Percentiles rank a stretch among this genome's conserved stretches.
Evolutionary conservation across 2,113 vertebrate genomes (phyloP).

Genomic region (Ornithorhynchus anatinus): DNA sequence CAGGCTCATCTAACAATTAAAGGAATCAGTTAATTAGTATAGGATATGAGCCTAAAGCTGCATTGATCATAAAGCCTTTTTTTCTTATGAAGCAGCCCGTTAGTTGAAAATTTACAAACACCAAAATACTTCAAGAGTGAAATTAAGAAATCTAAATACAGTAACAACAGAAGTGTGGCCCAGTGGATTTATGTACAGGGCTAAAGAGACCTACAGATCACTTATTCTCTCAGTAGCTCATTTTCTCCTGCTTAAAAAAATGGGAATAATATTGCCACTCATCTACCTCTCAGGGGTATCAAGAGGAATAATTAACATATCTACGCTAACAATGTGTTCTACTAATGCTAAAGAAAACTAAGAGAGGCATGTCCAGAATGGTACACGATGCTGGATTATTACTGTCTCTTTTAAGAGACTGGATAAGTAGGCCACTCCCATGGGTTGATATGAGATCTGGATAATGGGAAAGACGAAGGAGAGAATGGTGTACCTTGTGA

Average conservation of each 20-base stretch:
- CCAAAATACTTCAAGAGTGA: conserved; percentile 30
- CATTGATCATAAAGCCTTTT: conserved; percentile 51
- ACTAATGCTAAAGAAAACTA: not conserved
- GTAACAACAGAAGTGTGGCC: not conserved
- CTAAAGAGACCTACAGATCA: not conserved
- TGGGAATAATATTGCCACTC: not conserved
- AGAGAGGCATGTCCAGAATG: not conserved
- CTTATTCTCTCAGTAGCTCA: not conserved
- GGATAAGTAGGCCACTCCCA: not conserved
- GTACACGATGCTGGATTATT: not conserved
- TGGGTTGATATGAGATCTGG: not conserved
- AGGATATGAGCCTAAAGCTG: conserved; percentile 53
- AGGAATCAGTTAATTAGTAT: conserved; percentile 63
- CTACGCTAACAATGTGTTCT: not conserved
- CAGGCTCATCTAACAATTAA: conserved; percentile 60
- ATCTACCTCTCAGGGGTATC: not conserved
- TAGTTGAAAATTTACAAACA: conserved; percentile 47
- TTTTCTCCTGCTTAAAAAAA: conserved; percentile 3
- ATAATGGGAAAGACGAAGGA: not conserved
- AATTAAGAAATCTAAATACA: conserved; percentile 34
- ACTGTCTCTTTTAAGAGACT: not conserved
- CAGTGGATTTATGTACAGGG: no score
- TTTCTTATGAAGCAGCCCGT: conserved; percentile 56
- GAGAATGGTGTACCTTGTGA: not conserved
- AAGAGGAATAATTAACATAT: not conserved